Evolutionary conservation across 2,797 vertebrate genomes (phyloP).

Genomic region (Aythya fuligula): DNA sequence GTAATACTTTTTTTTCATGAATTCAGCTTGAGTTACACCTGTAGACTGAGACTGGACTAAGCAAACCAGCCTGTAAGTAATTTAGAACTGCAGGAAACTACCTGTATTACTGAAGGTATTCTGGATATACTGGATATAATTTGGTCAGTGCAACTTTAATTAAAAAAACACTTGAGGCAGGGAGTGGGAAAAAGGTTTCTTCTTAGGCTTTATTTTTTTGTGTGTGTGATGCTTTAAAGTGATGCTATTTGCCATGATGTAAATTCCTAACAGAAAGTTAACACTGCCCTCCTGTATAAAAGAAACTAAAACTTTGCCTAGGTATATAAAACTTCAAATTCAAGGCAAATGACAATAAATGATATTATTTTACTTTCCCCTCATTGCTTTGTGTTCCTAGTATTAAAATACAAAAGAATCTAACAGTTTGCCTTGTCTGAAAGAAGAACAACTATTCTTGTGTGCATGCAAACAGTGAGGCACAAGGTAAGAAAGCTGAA

Average conservation of each 20-base stretch:
- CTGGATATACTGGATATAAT: neutral
- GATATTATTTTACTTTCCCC: neutral
- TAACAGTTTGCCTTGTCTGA: neutral
- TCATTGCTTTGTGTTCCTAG: neutral
- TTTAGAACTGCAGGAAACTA: neutral
- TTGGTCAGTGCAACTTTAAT: neutral
- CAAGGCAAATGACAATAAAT: neutral
- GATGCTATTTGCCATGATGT: neutral
- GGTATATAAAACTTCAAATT: neutral
- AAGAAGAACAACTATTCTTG: neutral
- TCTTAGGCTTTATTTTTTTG: neutral
- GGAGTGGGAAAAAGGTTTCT: neutral
- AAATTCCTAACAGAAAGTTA: conserved; percentile 12
- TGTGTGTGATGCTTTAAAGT: neutral
- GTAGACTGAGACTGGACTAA: neutral
- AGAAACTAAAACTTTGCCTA: neutral
- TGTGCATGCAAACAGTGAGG: neutral
- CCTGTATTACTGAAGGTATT: neutral
- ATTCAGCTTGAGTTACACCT: neutral
- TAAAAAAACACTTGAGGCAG: neutral
- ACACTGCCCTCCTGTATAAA: neutral
- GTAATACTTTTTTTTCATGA: neutral
- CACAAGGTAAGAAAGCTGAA: neutral
- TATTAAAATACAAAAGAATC: neutral
- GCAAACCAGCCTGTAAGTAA: neutral